A percentile compares a stretch with the other conserved stretches of the same genome.
Evolutionary conservation across 2,888 invertebrate species (phyloP).

Genomic region (Melinaea marsaeus): DNA sequence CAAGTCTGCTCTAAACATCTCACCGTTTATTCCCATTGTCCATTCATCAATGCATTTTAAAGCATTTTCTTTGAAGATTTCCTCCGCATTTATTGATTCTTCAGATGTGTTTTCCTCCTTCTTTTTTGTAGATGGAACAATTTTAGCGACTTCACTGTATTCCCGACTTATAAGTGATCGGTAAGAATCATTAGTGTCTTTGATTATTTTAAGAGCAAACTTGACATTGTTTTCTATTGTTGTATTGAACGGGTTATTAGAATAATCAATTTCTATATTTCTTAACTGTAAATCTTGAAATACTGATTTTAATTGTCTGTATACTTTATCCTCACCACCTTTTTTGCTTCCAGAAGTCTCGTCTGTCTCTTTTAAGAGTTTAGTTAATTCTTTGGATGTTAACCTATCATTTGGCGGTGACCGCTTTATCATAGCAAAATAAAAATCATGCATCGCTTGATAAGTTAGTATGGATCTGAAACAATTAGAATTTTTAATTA

Average conservation of each 20-base stretch:
- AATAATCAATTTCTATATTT: conserved; percentile 58
- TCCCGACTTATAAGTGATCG: conserved; percentile 56
- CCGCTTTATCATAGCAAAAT: conserved; percentile 61
- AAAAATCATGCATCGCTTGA: conserved; percentile 71
- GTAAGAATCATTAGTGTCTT: conserved; percentile 56
- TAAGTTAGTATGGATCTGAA: conserved; percentile 62
- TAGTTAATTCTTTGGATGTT: conserved; percentile 58
- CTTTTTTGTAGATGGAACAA: conserved; percentile 50
- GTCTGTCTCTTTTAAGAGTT: conserved; percentile 56
- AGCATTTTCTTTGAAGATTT: conserved; percentile 59
- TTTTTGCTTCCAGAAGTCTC: conserved; percentile 54
- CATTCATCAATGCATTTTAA: conserved; percentile 77
- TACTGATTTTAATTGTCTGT: conserved; percentile 51
- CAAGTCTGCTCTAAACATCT: conserved; percentile 69
- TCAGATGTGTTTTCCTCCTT: conserved; percentile 53
- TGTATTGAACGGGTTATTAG: conserved; percentile 66
- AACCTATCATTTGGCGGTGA: conserved; percentile 58
- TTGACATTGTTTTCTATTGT: conserved; percentile 67
- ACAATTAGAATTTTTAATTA: conserved; percentile 26
- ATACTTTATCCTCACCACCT: conserved; percentile 63
- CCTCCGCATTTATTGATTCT: conserved; percentile 50
- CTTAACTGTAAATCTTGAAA: conserved; percentile 61
- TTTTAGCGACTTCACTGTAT: conserved; percentile 59
- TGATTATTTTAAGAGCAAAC: conserved; percentile 55
- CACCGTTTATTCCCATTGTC: conserved; percentile 76